Conservation (phyloP, 2,797 vertebrate species). For the Labeo calbasu region DNA sequence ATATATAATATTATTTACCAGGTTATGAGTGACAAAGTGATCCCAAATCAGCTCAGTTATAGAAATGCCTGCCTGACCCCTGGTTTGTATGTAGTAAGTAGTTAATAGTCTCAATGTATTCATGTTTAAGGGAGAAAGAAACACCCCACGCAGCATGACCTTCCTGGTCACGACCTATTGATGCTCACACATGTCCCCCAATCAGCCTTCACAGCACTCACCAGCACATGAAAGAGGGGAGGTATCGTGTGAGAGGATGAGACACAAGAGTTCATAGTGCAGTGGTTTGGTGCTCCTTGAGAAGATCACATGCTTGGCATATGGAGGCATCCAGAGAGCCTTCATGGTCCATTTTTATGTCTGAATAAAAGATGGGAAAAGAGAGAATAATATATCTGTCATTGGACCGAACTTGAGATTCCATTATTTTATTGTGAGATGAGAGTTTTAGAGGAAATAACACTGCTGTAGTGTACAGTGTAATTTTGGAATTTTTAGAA, state of each 20-base stretch:
- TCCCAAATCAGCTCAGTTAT: not conserved
- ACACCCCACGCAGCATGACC: constrained; percentile 47
- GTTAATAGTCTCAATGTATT: constrained; percentile 21
- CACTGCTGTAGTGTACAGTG: not conserved
- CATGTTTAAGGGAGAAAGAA: constrained; percentile 33
- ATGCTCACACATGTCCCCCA: constrained; percentile 31
- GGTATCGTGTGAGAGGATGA: constrained; percentile 37
- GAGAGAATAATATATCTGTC: constrained; percentile 5
- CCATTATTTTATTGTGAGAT: not conserved
- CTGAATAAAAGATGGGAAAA: constrained; percentile 9
- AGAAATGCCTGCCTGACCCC: constrained; percentile 2
- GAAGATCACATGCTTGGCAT: constrained; percentile 48
- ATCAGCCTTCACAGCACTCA: constrained; percentile 33
- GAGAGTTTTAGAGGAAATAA: not conserved
- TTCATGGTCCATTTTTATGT: constrained; percentile 31
- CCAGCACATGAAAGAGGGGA: constrained; percentile 45
- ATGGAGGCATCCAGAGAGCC: constrained; percentile 24
- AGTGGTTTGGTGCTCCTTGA: constrained; percentile 35
- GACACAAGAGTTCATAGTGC: constrained; percentile 35
- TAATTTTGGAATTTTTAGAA: not conserved
- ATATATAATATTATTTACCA: not conserved
- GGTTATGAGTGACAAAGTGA: constrained; percentile 9
- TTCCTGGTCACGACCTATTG: constrained; percentile 43
- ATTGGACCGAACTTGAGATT: not conserved
- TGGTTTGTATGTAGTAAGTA: constrained; percentile 29